Percentiles rank a stretch among this genome's conserved stretches.
Evolutionary conservation across 2,797 vertebrate species (phyloP).

Genomic region (Mormyrops boulengeri): DNA sequence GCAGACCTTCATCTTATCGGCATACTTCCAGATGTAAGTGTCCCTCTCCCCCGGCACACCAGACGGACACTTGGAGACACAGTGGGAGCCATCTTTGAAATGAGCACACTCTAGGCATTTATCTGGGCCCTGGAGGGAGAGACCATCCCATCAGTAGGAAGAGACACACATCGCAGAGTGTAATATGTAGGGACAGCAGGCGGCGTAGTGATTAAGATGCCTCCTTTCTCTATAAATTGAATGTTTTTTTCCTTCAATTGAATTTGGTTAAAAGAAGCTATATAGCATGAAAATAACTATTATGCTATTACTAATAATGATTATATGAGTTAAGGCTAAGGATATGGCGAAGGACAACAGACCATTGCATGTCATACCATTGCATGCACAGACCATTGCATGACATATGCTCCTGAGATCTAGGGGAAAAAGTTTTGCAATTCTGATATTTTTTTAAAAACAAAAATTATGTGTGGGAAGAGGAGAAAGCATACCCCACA

Average conservation of each 20-base stretch:
- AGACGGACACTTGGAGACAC: slow-evolving; percentile 70
- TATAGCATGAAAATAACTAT: not conserved
- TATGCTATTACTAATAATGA: not conserved
- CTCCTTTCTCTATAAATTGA: not conserved
- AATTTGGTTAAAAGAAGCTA: not conserved
- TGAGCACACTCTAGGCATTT: slow-evolving; percentile 73
- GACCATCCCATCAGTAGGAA: not conserved
- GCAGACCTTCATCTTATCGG: slow-evolving; percentile 60
- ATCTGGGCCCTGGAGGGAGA: slow-evolving; percentile 65
- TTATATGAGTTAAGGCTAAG: not conserved
- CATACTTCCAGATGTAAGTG: slow-evolving; percentile 74
- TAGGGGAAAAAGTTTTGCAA: not conserved
- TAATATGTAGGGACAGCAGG: not conserved
- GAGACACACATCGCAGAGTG: not conserved
- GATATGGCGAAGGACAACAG: not conserved
- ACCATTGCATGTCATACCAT: not conserved
- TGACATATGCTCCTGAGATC: not conserved
- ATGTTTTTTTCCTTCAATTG: not conserved
- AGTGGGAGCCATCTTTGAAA: slow-evolving; percentile 73
- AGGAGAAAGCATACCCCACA: not conserved
- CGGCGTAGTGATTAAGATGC: not conserved
- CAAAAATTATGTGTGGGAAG: not conserved
- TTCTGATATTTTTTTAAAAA: not conserved
- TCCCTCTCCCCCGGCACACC: slow-evolving; percentile 66
- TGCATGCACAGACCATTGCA: not conserved